Conservation (phyloP, 2,888 invertebrate species). For the Dicyrtomina minuta region DNA sequence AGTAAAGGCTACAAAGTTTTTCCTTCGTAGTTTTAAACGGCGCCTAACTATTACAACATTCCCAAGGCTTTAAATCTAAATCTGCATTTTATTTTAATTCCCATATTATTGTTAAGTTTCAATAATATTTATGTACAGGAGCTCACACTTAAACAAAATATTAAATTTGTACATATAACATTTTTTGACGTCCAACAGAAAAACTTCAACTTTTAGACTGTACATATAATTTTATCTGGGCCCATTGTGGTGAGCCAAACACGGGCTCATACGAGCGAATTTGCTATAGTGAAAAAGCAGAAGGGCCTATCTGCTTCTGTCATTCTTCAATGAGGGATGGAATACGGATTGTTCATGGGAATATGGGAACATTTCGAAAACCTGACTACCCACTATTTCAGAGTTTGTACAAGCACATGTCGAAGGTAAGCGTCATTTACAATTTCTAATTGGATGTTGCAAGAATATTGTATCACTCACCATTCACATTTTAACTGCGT, state of each 20-base stretch:
- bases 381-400: conserved; percentile 20
- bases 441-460: neutral
- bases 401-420: conserved; percentile 6
- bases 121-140: too few relatives aligned
- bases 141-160: too few relatives aligned
- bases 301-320: conserved; percentile 23
- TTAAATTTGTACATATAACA: too few relatives aligned
- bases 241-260: conserved; percentile 16
- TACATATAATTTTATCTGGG: conserved; percentile 31
- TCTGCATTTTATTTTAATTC: too few relatives aligned
- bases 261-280: neutral
- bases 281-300: conserved; percentile 15
- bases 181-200: too few relatives aligned
- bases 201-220: conserved; percentile 15
- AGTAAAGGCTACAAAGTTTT: too few relatives aligned
- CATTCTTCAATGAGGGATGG: neutral
- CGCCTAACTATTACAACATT: too few relatives aligned
- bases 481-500: too few relatives aligned
- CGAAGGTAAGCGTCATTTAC: conserved; percentile 6
- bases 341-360: neutral
- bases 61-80: too few relatives aligned
- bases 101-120: too few relatives aligned
- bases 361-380: neutral
- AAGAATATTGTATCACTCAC: too few relatives aligned
- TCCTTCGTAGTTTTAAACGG: too few relatives aligned